phyloP scores from a whole-genome alignment of 1,140 invertebrate species.

The Drusus annulatus region DNA sequence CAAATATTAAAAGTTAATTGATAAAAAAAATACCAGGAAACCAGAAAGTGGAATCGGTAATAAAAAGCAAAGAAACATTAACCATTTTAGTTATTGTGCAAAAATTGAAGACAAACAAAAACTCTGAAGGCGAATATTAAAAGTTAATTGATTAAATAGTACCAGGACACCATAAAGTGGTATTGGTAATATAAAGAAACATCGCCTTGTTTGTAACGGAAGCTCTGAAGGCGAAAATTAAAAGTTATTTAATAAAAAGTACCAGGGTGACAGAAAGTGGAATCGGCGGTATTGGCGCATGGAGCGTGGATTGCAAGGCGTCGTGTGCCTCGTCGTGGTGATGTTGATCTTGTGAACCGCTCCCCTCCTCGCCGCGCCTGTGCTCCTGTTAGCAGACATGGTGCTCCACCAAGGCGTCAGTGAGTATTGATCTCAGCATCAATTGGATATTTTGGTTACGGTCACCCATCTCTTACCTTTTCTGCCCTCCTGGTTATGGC shows the following conservation, averaged over 20 bases:
- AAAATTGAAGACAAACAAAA: not conserved
- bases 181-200: not conserved
- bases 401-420: slow-evolving; percentile 53
- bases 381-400: slow-evolving; percentile 53
- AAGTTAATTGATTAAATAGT: not conserved
- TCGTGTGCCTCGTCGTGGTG: slow-evolving; percentile 27
- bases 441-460: not conserved
- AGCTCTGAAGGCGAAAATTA: not conserved
- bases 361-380: slow-evolving; percentile 48
- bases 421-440: slow-evolving; percentile 48
- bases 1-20: no score
- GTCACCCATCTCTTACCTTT: not conserved
- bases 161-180: not conserved
- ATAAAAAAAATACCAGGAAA: no score
- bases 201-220: no score
- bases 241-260: not conserved
- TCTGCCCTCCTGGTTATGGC: not conserved
- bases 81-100: no score
- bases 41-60: no score
- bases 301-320: not conserved
- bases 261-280: not conserved
- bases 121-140: not conserved
- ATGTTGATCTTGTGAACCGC: slow-evolving; percentile 54
- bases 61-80: no score
- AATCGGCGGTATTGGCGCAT: slow-evolving; percentile 12